Base-by-base conservation (phyloP, 2,888 invertebrate genomes). In the Perizoma flavofasciatum region DNA sequence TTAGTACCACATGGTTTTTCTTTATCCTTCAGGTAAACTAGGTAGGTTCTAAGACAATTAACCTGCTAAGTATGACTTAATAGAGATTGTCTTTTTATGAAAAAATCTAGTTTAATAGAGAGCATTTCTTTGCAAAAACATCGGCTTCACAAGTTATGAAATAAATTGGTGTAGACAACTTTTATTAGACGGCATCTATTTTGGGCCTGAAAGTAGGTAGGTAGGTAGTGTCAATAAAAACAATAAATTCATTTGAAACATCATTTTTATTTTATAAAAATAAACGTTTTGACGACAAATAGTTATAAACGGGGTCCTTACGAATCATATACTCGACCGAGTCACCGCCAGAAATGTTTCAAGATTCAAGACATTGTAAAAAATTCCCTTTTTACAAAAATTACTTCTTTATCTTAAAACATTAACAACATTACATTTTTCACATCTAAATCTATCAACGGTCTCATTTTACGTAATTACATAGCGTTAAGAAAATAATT, bases 301-400 rank as follows among this genome's bases (percentile, higher is more conserved):
- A 92, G 90, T 91, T 90, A 89, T 86, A 92, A 92, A 88, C 84
- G 91, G 92, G 92, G 89, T 90, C 88, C 89, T 88, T 88, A 86
- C 85, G 86, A 89, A 85, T 86, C 82, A 78, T 77, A 75, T 77
- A 83, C 89, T 76, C 81, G 79, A 77, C 77, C 77, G 86, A 86
- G 84, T 83, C 78, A 78, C 79, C 86, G 77, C 80, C 83, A 82
- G 86, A 86, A 94, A 94, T 94, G 94, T 94, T 94, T 93, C 94
- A 94, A 94, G 94, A 94, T 94, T 93, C 94, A 94, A 94, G 94
- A 94, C 94, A 94, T 94, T 94, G 94, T 94, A 92, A 93, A 93
- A 92, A 92, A 90, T 87, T 89, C 85, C 93, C 94, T 92, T 93
- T 92, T 94, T 94, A 94, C 94, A 94, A 94, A 94, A 94, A 92